These are phyloP conservation scores for Trichomycterus rosablanca DNA, from an alignment of 2,113 vertebrate species.

Conservation along the genomic window DNA sequence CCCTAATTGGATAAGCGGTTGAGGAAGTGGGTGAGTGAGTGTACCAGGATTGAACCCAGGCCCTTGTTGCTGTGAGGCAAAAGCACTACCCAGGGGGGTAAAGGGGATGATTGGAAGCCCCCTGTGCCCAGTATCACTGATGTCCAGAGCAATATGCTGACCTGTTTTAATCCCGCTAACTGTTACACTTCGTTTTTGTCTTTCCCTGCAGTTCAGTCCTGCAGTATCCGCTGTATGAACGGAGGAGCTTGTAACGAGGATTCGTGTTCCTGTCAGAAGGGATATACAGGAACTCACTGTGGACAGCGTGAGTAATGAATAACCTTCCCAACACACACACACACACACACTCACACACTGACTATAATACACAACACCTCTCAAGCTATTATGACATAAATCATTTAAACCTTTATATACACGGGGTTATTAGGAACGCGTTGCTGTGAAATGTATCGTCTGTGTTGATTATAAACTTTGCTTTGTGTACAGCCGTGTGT, in stretches of 20 bases:
- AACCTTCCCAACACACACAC: constrained; percentile 10
- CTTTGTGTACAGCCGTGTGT: constrained; percentile 76
- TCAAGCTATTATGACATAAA: too few relatives aligned
- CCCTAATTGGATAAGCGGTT: too few relatives aligned
- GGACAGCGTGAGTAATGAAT: constrained; percentile 91
- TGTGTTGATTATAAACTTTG: not conserved
- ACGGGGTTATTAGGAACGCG: too few relatives aligned
- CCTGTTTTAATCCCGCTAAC: too few relatives aligned
- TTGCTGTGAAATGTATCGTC: not conserved
- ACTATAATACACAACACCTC: not conserved
- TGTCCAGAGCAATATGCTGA: too few relatives aligned
- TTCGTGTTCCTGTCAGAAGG: constrained; percentile 79
- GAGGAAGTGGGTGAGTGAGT: too few relatives aligned
- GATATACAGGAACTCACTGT: constrained; percentile 81
- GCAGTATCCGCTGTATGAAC: constrained; percentile 85
- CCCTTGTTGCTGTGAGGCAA: too few relatives aligned
- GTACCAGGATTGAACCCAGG: too few relatives aligned
- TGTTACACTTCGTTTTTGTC: not conserved
- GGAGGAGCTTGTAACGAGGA: constrained; percentile 82
- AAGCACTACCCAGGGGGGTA: too few relatives aligned
- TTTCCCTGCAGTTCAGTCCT: constrained; percentile 71
- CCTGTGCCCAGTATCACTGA: too few relatives aligned
- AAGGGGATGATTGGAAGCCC: too few relatives aligned
- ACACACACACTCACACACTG: not conserved
- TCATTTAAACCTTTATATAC: too few relatives aligned